These are phyloP conservation scores for Conops quadrifasciatus DNA, from an alignment of 2,888 invertebrate genomes.

Conservation along the genomic window DNA sequence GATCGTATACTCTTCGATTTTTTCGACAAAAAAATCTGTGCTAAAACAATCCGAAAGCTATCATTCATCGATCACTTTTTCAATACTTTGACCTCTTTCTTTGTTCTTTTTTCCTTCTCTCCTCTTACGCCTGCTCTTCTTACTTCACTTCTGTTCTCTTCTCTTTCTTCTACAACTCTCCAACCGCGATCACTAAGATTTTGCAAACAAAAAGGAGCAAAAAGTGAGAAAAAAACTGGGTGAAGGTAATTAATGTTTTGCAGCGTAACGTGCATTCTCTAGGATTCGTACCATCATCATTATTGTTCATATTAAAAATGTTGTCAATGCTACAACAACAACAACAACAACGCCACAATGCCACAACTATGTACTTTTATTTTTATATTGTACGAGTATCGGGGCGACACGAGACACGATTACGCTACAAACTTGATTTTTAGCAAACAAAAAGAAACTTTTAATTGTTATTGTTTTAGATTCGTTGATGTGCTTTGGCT, in stretches of 20 bases:
- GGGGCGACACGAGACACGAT: too few relatives aligned
- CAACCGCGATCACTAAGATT: neutral
- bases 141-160: neutral
- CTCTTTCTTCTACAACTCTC: too few relatives aligned
- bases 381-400: conserved; percentile 1
- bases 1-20: too few relatives aligned
- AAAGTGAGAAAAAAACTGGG: neutral
- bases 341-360: neutral
- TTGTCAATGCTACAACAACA: conserved; percentile 12
- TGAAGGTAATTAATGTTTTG: conserved; percentile 25
- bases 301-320: conserved; percentile 16
- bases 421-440: too few relatives aligned
- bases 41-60: too few relatives aligned
- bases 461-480: too few relatives aligned
- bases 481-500: too few relatives aligned
- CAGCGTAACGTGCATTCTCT: too few relatives aligned
- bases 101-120: neutral
- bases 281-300: neutral
- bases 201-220: neutral
- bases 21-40: too few relatives aligned
- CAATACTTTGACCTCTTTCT: too few relatives aligned
- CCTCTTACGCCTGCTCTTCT: neutral
- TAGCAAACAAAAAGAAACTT: too few relatives aligned
- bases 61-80: too few relatives aligned
- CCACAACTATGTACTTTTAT: neutral